These are phyloP conservation scores for Jaculus jaculus DNA, from an alignment of 2,113 vertebrate genomes.

Conservation along the genomic window DNA sequence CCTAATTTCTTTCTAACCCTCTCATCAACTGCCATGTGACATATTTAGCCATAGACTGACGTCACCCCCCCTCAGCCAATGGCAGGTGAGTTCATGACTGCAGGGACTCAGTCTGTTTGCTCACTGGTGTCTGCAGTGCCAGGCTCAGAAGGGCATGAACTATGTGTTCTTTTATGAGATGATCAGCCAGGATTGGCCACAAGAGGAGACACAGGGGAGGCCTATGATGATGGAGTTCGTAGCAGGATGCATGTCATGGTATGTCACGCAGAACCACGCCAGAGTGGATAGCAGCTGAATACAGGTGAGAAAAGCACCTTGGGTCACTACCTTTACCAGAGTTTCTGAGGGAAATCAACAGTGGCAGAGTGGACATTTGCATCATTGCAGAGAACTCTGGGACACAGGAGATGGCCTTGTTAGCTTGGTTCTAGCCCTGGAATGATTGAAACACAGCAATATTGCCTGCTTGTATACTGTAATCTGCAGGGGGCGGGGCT, in stretches of 20 bases:
- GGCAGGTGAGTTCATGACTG: neutral
- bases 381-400: no score
- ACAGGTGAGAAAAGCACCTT: neutral
- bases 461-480: rapidly evolving
- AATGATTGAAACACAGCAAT: neutral
- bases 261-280: no score
- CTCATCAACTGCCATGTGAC: neutral
- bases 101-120: neutral
- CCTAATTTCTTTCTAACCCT: neutral
- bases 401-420: neutral
- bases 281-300: neutral
- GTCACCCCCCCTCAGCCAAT: neutral
- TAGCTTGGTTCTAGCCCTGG: neutral
- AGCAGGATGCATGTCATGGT: neutral
- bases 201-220: neutral
- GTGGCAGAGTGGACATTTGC: neutral
- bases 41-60: neutral
- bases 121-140: neutral
- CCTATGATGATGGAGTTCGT: neutral
- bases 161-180: neutral
- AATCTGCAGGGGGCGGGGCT: neutral
- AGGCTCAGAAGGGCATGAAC: neutral
- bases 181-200: neutral
- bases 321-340: neutral
- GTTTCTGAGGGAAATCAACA: neutral